Base-by-base conservation (phyloP, 2,797 vertebrate species). In the Squalus acanthias region DNA sequence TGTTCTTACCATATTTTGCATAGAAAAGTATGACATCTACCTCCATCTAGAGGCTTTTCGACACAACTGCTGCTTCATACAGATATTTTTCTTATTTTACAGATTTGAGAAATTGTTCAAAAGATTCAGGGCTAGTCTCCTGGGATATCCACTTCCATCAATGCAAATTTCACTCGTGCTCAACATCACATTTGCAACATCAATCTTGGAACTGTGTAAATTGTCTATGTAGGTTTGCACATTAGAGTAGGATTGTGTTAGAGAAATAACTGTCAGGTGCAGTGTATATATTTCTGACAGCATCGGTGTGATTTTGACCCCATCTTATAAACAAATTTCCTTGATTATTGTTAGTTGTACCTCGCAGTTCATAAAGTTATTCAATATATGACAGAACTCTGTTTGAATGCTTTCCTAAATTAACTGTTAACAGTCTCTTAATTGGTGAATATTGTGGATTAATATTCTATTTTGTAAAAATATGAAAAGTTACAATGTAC, bases 1-100 rank as follows among this genome's bases (percentile, higher is more conserved):
- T n/a, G 26, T 65, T 65, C 87, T 57, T 50, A 8, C 50, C 26
- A 24, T 57, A 24, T 7, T 26, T 33, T 65, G 50, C 33, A 33
- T 13, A 63, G 13, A n/a, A 92, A 65, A 29, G 65, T 57, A 33
- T 8, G 53, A 63, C 63, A 92, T 91, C 13, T 92, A 65, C 89
- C 63, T n/a, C 89, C 89, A 92, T 92, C 89, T 92, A 92, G 33
- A 63, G 89, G 89, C 60, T 65, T 92, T 65, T 65, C 57, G 17
- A 65, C 12, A 92, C 60, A 60, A 92, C 60, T 65, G 60, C 89
- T 89, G 22, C 53, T 63, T 65, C 60, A 65, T n/a, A 92, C 29
- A 65, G 88, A 53, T 88, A 63, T 15, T 33, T 29, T 63, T 91
- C 26, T 63, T 13, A 5, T 91, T 63, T 33, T 29, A n/a, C 24